Evolutionary conservation across 2,888 invertebrate species (phyloP), one percentile per base, ranked within the genome.

Genomic region (Cyclophora albipunctata): DNA sequence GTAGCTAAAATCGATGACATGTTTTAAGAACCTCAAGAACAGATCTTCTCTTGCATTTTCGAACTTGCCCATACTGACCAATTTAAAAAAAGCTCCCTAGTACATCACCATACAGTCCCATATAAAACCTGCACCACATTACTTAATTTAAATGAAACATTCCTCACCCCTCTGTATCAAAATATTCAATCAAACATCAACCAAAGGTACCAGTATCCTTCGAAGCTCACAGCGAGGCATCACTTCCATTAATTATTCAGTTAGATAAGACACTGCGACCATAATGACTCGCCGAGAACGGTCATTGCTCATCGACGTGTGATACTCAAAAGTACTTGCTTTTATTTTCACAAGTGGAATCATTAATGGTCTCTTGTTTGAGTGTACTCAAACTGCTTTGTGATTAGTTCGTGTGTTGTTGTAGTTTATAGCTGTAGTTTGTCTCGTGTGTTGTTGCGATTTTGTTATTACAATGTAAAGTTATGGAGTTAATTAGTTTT

Each of bases 221-320:
- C 37, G 37, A 37, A 37, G 60, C 57, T 77, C 80, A 74, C 82
- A 81, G 84, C 77, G 84, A 72, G 75, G 75, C 79, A 79, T 69
- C 80, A 76, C 78, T 85, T 86, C 81, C 87, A 88, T 88, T 88
- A 87, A 88, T 87, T 88, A 87, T 87, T 78, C 82, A 80, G 74
- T 83, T 85, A 88, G 87, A 88, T 87, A 88, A 87, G 85, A 85
- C 81, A 81, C 80, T 80, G 83, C 79, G 80, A 84, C 77, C 79
- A 80, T 87, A 86, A 87, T 87, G 86, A 85, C 81, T 71, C 65
- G 62, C 65, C 54, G 75, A 66, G 73, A 68, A 66, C 72, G 72
- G 71, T 72, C 81, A 84, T 85, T 81, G 78, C 84, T 86, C 85
- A 86, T 81, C 75, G 71, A 70, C 67, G 75, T 76, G 75, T 75